A percentile compares a stretch with the other conserved stretches of the same genome.
Conservation (phyloP, 2,888 invertebrate genomes). For the Sphaerophoria taeniata region DNA sequence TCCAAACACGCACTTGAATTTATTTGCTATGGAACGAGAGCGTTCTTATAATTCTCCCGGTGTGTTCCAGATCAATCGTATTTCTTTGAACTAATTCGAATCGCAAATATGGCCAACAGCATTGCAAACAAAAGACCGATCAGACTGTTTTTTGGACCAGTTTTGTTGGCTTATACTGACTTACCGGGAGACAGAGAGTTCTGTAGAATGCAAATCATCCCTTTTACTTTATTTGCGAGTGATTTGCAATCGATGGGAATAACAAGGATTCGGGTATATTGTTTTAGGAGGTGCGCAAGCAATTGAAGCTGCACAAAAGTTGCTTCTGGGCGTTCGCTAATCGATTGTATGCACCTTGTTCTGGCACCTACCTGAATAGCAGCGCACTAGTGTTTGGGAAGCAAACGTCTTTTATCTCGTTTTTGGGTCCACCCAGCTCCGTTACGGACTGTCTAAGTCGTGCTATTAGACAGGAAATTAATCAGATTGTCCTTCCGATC, state of each 20-base stretch:
- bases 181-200: neutral
- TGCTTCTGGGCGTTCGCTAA: constrained; percentile 72
- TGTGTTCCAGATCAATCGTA: constrained; percentile 70
- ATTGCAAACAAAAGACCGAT: constrained; percentile 21
- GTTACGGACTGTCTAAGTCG: constrained; percentile 18
- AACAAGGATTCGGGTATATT: constrained; percentile 47
- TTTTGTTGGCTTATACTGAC: neutral
- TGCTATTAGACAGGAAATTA: constrained; percentile 72
- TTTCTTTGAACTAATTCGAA: constrained; percentile 74
- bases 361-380: constrained; percentile 68
- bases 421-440: neutral
- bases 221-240: constrained; percentile 39
- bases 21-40: constrained; percentile 45
- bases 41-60: constrained; percentile 53
- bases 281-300: constrained; percentile 19
- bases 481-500: constrained; percentile 73
- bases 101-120: constrained; percentile 68
- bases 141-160: neutral
- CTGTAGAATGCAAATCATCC: constrained; percentile 57
- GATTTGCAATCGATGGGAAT: constrained; percentile 55
- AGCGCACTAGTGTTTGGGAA: constrained; percentile 33
- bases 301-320: neutral
- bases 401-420: constrained; percentile 3
- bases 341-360: constrained; percentile 74
- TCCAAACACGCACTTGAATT: constrained; percentile 66